Evolutionary conservation across 2,113 vertebrate genomes (phyloP), one percentile per base, ranked within the genome.

Genomic region (Penelope pileata): DNA sequence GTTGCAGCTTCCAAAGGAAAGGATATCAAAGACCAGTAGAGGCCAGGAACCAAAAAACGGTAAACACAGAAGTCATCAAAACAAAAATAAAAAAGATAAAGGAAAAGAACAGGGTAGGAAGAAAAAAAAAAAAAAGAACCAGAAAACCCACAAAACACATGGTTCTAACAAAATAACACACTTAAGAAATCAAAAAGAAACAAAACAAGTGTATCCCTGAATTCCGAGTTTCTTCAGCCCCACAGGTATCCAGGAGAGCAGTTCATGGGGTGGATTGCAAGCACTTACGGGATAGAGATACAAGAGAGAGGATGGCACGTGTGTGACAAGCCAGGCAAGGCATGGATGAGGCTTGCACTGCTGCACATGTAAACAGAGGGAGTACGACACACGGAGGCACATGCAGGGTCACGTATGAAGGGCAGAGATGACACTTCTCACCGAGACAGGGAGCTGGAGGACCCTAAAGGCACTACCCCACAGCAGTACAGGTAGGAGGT

Each of bases 401-500:
- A 16, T 26, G 38, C 8, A 17, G 62, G 26, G 17, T 23, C 70
- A 26, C 14, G 50, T 51, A 50, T 7, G 15, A 84, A 81, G 26
- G 30, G 51, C 7, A 23, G 48, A 54, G 38, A 50, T 68, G 23
- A 72, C 70, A 51, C 16, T 73, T 30, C 10, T 40, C 15, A 24
- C 5, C 56, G 60, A 29, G 6, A 3, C 1, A 5, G 36, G 30
- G 29, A 69, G 26, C 42, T 30, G 11, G 36, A 75, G 50, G 9
- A 32, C 38, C 53, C 21, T 6, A 27, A 54, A 2, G 0, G 67
- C n/a, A 53, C 27, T 10, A 14, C 13, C 29, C 18, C 9, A 21
- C 24, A 51, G 18, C 2, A 1, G 7, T 9, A 2, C 4, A 3
- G 22, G 40, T 27, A 6, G 26, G 16, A 30, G 4, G 3, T 12